phyloP scores from a whole-genome alignment of 2,888 invertebrate genomes.

The Chromoteleia sp. region DNA sequence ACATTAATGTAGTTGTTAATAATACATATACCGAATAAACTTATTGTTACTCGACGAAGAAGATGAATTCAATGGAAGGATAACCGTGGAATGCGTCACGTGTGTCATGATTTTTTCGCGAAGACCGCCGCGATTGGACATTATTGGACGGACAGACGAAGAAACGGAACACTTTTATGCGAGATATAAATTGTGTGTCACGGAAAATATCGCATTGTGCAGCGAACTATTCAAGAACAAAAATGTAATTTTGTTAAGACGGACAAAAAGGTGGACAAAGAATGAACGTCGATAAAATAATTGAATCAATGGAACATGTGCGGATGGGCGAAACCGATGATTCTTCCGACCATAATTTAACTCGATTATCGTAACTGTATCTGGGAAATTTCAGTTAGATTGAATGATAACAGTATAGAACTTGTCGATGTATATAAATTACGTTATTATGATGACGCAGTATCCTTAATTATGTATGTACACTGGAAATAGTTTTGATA shows the following conservation, averaged over 20 bases:
- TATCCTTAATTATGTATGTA: too few species aligned
- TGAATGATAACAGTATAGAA: too few species aligned
- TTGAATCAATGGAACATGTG: constrained; percentile 27
- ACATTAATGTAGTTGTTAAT: constrained; percentile 20
- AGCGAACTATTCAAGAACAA: constrained; percentile 21
- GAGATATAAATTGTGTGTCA: constrained; percentile 38
- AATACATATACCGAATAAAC: background rate
- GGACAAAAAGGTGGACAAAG: constrained; percentile 10
- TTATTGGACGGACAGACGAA: constrained; percentile 2
- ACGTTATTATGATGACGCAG: too few species aligned
- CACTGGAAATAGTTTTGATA: too few species aligned
- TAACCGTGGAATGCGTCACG: background rate
- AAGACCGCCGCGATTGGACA: constrained; percentile 4
- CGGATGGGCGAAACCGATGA: constrained; percentile 8
- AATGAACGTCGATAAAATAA: constrained; percentile 26
- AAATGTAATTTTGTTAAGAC: constrained; percentile 34
- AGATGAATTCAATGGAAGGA: constrained; percentile 11
- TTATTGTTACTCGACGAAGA: constrained; percentile 13
- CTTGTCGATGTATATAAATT: too few species aligned
- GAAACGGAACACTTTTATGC: constrained; percentile 28
- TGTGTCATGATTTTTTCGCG: constrained; percentile 11
- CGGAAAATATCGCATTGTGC: constrained; percentile 35
- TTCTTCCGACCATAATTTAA: constrained; percentile 20
- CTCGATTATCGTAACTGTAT: constrained; percentile 12
- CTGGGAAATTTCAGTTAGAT: too few species aligned